Evolutionary conservation across 2,888 invertebrate species (phyloP).

Genomic region (Anoplius nigerrimus): DNA sequence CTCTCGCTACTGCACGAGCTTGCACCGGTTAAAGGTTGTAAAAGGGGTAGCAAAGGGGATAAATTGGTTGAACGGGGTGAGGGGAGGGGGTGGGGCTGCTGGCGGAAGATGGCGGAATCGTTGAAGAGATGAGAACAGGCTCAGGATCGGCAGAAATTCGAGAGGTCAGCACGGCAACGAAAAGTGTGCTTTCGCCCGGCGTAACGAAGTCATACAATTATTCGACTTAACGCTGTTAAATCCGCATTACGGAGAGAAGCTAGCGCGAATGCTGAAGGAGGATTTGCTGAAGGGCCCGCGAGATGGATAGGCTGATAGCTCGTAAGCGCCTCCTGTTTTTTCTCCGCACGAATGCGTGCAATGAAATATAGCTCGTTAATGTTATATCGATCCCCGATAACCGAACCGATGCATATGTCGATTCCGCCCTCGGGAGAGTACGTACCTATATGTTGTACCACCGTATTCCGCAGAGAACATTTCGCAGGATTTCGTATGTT

Average conservation of each 20-base stretch:
- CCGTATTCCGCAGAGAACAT: too few relatives aligned
- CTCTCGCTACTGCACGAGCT: too few relatives aligned
- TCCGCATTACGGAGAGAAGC: conserved; percentile 37
- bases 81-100: too few relatives aligned
- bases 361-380: neutral
- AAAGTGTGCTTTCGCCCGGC: conserved; percentile 2
- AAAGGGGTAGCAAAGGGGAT: too few relatives aligned
- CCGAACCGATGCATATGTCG: too few relatives aligned
- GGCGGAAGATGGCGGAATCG: neutral
- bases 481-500: too few relatives aligned
- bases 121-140: too few relatives aligned
- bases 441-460: too few relatives aligned
- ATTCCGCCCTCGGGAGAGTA: too few relatives aligned
- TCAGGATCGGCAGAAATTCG: neutral
- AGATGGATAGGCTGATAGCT: conserved; percentile 1
- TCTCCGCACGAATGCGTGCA: neutral
- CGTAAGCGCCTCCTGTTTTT: conserved; percentile 9
- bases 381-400: too few relatives aligned
- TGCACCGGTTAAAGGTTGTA: too few relatives aligned
- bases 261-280: conserved; percentile 11
- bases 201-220: conserved; percentile 54
- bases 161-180: neutral
- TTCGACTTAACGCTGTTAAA: conserved; percentile 55
- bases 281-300: conserved; percentile 13
- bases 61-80: too few relatives aligned